phyloP scores from a whole-genome alignment of 2,888 invertebrate genomes.

The Bombylius major region DNA sequence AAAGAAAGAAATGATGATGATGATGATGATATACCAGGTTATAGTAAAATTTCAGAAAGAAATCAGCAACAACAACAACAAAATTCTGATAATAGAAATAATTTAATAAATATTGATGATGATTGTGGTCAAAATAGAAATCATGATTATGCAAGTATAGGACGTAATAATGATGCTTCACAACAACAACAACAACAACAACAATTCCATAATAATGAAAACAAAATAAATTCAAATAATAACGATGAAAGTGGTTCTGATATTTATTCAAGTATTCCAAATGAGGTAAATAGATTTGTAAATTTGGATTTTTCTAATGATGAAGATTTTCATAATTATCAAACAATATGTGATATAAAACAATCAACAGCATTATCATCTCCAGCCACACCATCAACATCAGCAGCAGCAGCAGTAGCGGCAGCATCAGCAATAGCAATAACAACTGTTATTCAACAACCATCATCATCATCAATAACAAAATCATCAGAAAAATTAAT shows the following conservation, averaged over 20 bases:
- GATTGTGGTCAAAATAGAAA: constrained; percentile 19
- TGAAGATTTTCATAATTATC: constrained; percentile 12
- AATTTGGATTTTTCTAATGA: background rate
- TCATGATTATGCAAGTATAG: constrained; percentile 33
- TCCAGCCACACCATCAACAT: constrained; percentile 21
- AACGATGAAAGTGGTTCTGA: constrained; percentile 21
- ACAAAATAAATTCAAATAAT: constrained; percentile 15
- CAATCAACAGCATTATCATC: constrained; percentile 24
- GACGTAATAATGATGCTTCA: constrained; percentile 16
- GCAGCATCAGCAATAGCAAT: background rate
- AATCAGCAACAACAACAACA: too few relatives aligned
- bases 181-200: too few relatives aligned
- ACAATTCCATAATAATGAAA: background rate
- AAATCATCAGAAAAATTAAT: background rate
- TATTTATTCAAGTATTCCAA: constrained; percentile 19
- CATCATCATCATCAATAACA: background rate
- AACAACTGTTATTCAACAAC: background rate
- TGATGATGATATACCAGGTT: constrained; percentile 6
- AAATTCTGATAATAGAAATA: background rate
- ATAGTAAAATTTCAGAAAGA: constrained; percentile 3
- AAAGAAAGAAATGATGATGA: constrained; percentile 18
- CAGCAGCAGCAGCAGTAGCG: constrained; percentile 26
- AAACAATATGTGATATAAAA: constrained; percentile 21
- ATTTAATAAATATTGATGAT: constrained; percentile 10
- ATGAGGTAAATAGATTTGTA: constrained; percentile 3